phyloP scores from a whole-genome alignment of 2,888 invertebrate species.

The Protodeltote pygarga region DNA sequence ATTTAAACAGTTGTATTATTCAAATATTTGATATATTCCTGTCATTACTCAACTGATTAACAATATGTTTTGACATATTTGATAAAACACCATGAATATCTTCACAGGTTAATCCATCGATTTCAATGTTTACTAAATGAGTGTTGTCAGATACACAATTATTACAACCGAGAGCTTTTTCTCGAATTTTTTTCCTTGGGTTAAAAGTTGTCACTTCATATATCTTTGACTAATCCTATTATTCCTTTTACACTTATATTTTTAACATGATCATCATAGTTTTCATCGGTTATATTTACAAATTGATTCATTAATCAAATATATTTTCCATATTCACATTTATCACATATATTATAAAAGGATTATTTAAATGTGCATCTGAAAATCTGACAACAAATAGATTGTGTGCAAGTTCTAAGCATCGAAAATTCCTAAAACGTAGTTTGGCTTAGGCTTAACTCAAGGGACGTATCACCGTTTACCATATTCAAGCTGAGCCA shows the following conservation, averaged over 20 bases:
- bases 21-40: constrained; percentile 39
- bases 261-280: constrained; percentile 27
- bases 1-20: constrained; percentile 34
- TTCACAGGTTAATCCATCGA: constrained; percentile 40
- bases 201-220: constrained; percentile 43
- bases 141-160: constrained; percentile 44
- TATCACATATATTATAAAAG: constrained; percentile 15
- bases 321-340: constrained; percentile 15
- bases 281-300: constrained; percentile 14
- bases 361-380: constrained; percentile 19
- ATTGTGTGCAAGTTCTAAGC: constrained; percentile 7
- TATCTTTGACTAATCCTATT: constrained; percentile 47
- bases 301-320: constrained; percentile 10
- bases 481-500: constrained; percentile 37
- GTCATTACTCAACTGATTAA: constrained; percentile 42
- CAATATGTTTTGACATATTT: constrained; percentile 46
- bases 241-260: constrained; percentile 20
- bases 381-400: constrained; percentile 4
- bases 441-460: constrained; percentile 5
- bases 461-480: constrained; percentile 23
- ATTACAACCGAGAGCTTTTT: constrained; percentile 31
- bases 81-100: constrained; percentile 48
- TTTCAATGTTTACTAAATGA: constrained; percentile 47
- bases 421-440: constrained; percentile 15
- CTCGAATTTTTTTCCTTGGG: constrained; percentile 31